Evolutionary conservation across 2,888 invertebrate genomes (phyloP), one percentile per base, ranked within the genome.

Genomic region (Pristionchus entomophagus): DNA sequence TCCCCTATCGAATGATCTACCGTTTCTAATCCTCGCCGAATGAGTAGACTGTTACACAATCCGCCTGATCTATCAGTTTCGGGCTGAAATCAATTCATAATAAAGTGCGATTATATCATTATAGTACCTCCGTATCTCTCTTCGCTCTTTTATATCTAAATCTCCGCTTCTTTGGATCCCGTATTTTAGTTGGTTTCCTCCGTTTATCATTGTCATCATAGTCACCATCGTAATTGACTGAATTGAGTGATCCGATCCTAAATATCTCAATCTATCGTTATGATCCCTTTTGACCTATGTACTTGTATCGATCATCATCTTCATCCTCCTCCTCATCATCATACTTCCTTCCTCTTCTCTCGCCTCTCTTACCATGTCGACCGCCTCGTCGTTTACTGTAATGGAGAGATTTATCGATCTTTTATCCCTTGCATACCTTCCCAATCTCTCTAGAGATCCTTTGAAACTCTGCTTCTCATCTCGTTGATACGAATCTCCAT

Each of bases 181-280:
- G 49, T n/a, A 51, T 49, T 19, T 80, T 80, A 0, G 32, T 29
- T 29, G 78, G 51, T 51, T 51, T 80, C 14, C 78, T 51, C 19
- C 78, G 17, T 51, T 32, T 80, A 5, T 80, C 78, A 51, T 10
- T 80, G 0, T 80, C 78, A 32, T 80, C 78, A 8, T 77, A 77
- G 12, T 80, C 78, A 32, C 51, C 51, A 51, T 80, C 78, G 22
- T 80, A 80, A 29, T 51, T 80, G 35, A 80, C 78, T 0, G 78
- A 80, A 12, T 51, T 80, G 32, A 51, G 51, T 19, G 78, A 51
- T 51, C 51, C 77, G 12, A 73, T 78, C 49, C 78, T 78, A n/a
- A 0, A 19, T 2, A 19, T 4, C 1, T 62, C 62, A 32, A 69
- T 69, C 62, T 2, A 38, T 69, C 65, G n/a, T 19, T 65, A 65